Evolutionary conservation across 2,113 vertebrate species (phyloP).

Genomic region (Colius striatus): DNA sequence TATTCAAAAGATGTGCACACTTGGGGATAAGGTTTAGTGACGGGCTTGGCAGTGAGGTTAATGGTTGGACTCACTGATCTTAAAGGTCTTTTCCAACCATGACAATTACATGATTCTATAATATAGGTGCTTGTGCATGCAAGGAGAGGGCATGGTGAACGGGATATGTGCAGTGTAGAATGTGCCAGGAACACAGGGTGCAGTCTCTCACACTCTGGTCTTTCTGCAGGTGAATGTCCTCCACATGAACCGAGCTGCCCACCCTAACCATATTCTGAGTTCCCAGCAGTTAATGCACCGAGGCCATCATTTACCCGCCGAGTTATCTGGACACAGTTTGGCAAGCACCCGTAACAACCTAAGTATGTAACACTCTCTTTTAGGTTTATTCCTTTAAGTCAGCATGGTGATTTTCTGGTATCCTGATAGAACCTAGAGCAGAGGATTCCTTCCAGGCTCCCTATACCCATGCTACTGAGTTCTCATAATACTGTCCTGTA

Average conservation of each 20-base stretch:
- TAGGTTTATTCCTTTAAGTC: background rate
- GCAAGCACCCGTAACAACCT: constrained; percentile 90
- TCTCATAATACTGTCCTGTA: background rate
- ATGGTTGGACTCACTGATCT: no score
- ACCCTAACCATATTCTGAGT: constrained; percentile 92
- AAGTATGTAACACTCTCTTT: constrained; percentile 75
- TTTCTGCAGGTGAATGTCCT: constrained; percentile 88
- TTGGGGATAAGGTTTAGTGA: no score
- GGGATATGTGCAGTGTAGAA: background rate
- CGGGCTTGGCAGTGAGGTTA: no score
- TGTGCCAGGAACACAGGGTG: background rate
- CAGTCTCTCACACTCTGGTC: background rate
- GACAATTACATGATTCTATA: no score
- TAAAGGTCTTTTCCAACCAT: no score
- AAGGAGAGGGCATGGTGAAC: fast-evolving
- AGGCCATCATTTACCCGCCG: constrained; percentile 86
- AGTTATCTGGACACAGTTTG: constrained; percentile 92
- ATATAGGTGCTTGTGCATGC: background rate
- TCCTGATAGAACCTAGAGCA: background rate
- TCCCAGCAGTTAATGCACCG: constrained; percentile 94
- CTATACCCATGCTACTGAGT: background rate
- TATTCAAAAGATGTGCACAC: no score
- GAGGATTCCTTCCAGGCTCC: background rate
- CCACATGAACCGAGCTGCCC: constrained; percentile 87
- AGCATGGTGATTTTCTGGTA: background rate